A percentile compares a stretch with the other conserved stretches of the same genome.
Evolutionary conservation across 2,797 vertebrate species (phyloP).

Genomic region (Odontamblyopus lacepedii): DNA sequence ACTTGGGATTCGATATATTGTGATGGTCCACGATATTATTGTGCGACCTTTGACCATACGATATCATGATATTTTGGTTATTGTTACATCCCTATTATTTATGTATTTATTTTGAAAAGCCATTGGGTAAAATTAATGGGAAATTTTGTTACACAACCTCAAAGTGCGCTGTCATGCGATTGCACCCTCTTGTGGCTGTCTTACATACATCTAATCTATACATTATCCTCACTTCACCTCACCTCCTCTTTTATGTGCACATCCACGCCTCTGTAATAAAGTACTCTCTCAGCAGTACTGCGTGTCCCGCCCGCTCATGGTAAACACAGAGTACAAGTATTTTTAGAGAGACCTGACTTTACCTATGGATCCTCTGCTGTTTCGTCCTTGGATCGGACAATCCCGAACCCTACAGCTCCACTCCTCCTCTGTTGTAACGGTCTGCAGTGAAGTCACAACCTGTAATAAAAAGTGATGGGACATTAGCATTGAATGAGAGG

Average conservation of each 20-base stretch:
- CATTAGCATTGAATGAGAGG: not conserved
- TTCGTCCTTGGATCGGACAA: not conserved
- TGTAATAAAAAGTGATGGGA: not conserved
- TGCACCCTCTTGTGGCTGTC: not conserved
- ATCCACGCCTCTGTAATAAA: not conserved
- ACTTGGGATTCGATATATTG: no score
- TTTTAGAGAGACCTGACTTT: not conserved
- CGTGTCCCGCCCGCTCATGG: not conserved
- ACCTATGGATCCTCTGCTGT: not conserved
- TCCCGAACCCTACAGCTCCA: not conserved
- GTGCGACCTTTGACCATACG: no score
- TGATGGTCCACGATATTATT: no score
- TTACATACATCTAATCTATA: no score
- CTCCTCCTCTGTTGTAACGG: not conserved
- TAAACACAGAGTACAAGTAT: constrained; percentile 1
- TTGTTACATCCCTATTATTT: no score
- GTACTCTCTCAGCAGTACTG: constrained; percentile 1
- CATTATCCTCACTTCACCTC: constrained; percentile 3
- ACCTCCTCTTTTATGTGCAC: not conserved
- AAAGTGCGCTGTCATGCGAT: not conserved
- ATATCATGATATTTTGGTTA: no score
- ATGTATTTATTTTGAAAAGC: no score
- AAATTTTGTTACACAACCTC: no score
- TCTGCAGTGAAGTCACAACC: not conserved
- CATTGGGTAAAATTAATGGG: no score